phyloP scores from a whole-genome alignment of 1,140 invertebrate genomes.

The Nylanderia fulva region DNA sequence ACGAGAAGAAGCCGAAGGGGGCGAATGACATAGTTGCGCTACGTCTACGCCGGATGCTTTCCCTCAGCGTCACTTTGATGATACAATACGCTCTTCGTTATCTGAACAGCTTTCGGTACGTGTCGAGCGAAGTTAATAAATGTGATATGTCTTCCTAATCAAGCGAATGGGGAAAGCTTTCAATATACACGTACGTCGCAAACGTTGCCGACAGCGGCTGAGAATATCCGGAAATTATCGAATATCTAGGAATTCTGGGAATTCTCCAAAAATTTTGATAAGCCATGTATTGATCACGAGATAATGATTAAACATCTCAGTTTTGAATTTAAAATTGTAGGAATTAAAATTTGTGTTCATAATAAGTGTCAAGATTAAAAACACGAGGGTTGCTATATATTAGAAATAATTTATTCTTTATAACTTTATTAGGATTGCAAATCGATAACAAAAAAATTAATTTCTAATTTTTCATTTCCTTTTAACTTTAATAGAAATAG shows the following conservation, averaged over 20 bases:
- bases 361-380: too few relatives aligned
- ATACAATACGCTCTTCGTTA: conserved; percentile 39
- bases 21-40: background rate
- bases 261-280: background rate
- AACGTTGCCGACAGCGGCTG: background rate
- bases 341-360: background rate
- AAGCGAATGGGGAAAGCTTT: conserved; percentile 56
- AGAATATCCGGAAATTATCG: background rate
- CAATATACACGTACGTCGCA: background rate
- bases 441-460: background rate
- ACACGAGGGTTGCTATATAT: background rate
- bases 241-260: background rate
- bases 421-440: background rate
- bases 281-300: background rate
- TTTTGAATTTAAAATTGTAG: background rate
- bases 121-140: conserved; percentile 68
- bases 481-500: background rate
- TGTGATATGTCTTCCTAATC: conserved; percentile 68
- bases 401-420: background rate
- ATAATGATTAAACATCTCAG: background rate
- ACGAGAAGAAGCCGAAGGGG: background rate
- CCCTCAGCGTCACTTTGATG: conserved; percentile 31
- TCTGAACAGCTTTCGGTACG: conserved; percentile 18
- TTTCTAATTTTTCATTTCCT: background rate
- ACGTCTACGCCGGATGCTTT: conserved; percentile 48